A percentile compares a stretch with the other conserved stretches of the same genome.
Conservation (phyloP, 92 coral and sea anemone genomes). For the Desmophyllum pertusum region DNA sequence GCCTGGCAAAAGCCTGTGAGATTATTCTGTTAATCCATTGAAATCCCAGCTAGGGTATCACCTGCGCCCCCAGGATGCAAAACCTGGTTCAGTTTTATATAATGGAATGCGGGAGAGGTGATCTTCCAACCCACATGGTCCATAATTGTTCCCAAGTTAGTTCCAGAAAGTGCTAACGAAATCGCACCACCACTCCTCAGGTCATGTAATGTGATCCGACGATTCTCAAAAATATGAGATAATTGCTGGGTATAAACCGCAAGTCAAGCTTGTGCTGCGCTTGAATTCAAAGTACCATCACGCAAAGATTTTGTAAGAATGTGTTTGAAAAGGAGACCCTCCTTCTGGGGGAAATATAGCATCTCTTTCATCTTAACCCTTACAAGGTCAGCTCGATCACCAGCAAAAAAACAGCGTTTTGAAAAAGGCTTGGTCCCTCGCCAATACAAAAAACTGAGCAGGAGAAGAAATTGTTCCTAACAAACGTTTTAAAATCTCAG, state of each 20-base stretch:
- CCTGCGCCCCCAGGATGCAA: slow-evolving; percentile 33
- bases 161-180: neutral
- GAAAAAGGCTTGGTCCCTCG: neutral
- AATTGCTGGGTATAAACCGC: slow-evolving; percentile 18
- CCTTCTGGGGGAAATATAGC: slow-evolving; percentile 18
- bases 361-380: neutral
- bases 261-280: slow-evolving; percentile 27
- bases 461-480: neutral
- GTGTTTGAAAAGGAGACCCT: slow-evolving; percentile 19
- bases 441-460: neutral
- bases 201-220: slow-evolving; percentile 40
- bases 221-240: neutral
- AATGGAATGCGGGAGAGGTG: slow-evolving; percentile 30
- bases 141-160: slow-evolving; percentile 23
- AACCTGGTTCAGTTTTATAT: slow-evolving; percentile 36
- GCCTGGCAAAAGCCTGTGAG: neutral
- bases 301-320: slow-evolving; percentile 31
- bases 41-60: slow-evolving; percentile 16
- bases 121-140: slow-evolving; percentile 44
- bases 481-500: no score
- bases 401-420: neutral
- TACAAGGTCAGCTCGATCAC: neutral
- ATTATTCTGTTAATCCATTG: neutral
- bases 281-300: slow-evolving; percentile 34
- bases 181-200: slow-evolving; percentile 28